These are phyloP conservation scores for Drosophila longiperda DNA, from an alignment of 2,888 invertebrate genomes.

Conservation along the genomic window DNA sequence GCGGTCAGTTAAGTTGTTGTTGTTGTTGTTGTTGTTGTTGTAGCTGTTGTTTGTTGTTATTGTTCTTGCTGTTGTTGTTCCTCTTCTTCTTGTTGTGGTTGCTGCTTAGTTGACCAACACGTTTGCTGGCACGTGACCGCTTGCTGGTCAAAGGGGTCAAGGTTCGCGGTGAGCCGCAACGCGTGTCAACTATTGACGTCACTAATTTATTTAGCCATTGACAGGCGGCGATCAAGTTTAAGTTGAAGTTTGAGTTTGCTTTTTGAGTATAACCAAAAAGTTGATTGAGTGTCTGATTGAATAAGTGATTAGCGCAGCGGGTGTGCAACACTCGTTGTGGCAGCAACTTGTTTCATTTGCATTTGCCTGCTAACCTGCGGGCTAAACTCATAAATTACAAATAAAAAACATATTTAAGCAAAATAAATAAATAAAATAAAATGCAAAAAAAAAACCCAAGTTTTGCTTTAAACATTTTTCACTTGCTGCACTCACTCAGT, in stretches of 20 bases:
- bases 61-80: background rate
- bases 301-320: constrained; percentile 28
- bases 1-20: constrained; percentile 41
- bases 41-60: background rate
- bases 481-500: constrained; percentile 22
- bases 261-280: background rate
- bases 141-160: constrained; percentile 36
- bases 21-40: background rate
- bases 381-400: background rate
- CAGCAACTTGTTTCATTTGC: constrained; percentile 4
- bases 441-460: background rate
- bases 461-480: background rate
- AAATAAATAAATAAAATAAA: too few species aligned
- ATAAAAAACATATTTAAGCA: background rate
- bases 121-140: constrained; percentile 32
- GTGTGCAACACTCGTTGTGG: constrained; percentile 4
- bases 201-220: constrained; percentile 25
- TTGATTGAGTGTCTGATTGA: constrained; percentile 45
- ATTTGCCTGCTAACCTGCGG: background rate
- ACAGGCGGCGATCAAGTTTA: constrained; percentile 17
- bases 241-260: background rate
- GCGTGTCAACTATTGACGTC: constrained; percentile 38
- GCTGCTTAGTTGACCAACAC: constrained; percentile 36
- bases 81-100: background rate
- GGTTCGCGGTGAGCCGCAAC: constrained; percentile 24